Base-by-base conservation (phyloP, 2,888 invertebrate species). In the Eretmocerus hayati region DNA sequence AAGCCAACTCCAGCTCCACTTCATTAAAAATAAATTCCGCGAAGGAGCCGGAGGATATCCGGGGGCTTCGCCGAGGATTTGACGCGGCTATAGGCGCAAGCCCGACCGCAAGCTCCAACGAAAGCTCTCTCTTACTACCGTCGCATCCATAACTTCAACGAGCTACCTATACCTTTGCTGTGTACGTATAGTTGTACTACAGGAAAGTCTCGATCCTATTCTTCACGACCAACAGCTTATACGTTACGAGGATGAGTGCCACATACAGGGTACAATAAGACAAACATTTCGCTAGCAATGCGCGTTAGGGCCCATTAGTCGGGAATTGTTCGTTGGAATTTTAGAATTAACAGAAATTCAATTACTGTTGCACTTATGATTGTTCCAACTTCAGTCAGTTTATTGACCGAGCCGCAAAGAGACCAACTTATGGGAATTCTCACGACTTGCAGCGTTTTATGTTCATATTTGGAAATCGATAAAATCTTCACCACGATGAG, bases 11-110 rank as follows among this genome's bases (percentile, higher is more conserved):
- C 13, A 30, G 65, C 63, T 66, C 63, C 72, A 74, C 75, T 75
- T 74, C 73, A 74, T 75, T 75, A 75, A 75, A 75, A 75, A 74
- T 74, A 74, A 74, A 75, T 75, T 73, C 71, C 65, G 60, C 66
- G 66, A 67, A 71, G 66, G 64, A 71, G 71, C 67, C 67, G 64
- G 60, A 62, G 72, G 72, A 72, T 73, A 72, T 71, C 65, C 61
- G 64, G 61, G 50, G 69, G 67, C 69, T 72, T 72, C 69, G 66
- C 66, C 61, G 57, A 62, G 72, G 74, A 74, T 74, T 73, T 71
- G 57, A 62, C 61, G 61, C 57, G 61, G 60, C 58, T 42, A 21
- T 41, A 33, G 38, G 42, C 36, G 32, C 37, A 16, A 21, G 26
- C 26, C 11, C 26, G 26, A 26, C 8, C 6, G 26, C 26, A 11